These are phyloP conservation scores for Monodelphis domestica DNA, from an alignment of 2,797 vertebrate genomes.

Conservation along the genomic window DNA sequence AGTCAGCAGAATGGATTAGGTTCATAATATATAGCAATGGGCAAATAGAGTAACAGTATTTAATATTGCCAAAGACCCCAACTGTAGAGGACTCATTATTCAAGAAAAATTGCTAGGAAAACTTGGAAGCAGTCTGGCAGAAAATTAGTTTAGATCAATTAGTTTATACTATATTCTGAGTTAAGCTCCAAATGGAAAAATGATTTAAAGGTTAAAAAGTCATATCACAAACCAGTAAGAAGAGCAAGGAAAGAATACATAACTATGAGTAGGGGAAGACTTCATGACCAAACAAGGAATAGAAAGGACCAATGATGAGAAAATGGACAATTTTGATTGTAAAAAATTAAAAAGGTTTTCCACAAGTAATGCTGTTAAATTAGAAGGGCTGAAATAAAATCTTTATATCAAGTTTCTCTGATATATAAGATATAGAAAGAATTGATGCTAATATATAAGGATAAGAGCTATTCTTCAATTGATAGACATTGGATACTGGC, in stretches of 20 bases:
- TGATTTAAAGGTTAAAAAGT: neutral
- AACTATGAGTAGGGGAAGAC: neutral
- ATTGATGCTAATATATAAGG: neutral
- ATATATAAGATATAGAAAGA: neutral
- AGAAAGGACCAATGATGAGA: neutral
- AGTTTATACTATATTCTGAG: neutral
- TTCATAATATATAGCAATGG: neutral
- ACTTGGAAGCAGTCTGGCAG: neutral
- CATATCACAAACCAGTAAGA: neutral
- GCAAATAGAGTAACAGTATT: neutral
- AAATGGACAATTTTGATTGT: neutral
- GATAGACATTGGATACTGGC: neutral
- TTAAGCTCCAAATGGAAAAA: neutral
- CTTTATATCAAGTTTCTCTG: neutral
- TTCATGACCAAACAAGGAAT: neutral
- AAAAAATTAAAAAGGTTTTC: neutral
- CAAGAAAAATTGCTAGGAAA: neutral
- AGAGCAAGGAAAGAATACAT: neutral
- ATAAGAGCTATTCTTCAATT: neutral
- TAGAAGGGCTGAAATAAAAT: neutral
- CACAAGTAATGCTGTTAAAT: neutral
- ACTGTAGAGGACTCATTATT: neutral
- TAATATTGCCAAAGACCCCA: neutral
- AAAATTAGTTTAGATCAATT: neutral
- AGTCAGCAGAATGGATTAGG: neutral